Conservation (phyloP, 2,797 vertebrate species). For the Eutrigla gurnardus region DNA sequence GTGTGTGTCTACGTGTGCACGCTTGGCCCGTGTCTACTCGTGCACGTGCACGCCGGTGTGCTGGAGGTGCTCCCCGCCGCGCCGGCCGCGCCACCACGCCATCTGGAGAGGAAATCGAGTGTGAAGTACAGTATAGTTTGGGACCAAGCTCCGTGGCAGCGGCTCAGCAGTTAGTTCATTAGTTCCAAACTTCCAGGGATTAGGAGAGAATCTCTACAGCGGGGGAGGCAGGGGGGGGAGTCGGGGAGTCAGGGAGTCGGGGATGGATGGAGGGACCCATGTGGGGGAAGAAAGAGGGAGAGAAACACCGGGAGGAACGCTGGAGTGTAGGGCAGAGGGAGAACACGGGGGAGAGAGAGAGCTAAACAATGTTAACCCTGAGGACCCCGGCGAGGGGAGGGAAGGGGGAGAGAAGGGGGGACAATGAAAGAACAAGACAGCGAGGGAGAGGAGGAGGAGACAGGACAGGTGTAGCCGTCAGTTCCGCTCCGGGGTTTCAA, state of each 20-base stretch:
- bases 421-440: slow-evolving; percentile 72
- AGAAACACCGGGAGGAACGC: slow-evolving; percentile 73
- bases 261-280: slow-evolving; percentile 74
- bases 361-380: slow-evolving; percentile 83
- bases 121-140: slow-evolving; percentile 99
- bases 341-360: slow-evolving; percentile 80
- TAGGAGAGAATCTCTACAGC: slow-evolving; percentile 91
- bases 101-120: slow-evolving; percentile 99
- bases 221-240: slow-evolving; percentile 86
- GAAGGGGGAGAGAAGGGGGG: slow-evolving; percentile 61
- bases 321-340: slow-evolving; percentile 74
- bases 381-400: slow-evolving; percentile 68
- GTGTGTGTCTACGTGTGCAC: slow-evolving; percentile 15
- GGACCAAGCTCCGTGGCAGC: slow-evolving; percentile 96
- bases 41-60: slow-evolving; percentile 69
- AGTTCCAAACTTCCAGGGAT: slow-evolving; percentile 99
- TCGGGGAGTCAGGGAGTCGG: slow-evolving; percentile 82
- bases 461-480: slow-evolving; percentile 86
- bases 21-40: slow-evolving; percentile 36
- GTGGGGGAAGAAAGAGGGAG: slow-evolving; percentile 74
- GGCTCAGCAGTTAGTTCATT: slow-evolving; percentile 99
- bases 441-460: slow-evolving; percentile 70
- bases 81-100: slow-evolving; percentile 92
- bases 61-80: slow-evolving; percentile 93
- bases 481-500: slow-evolving; percentile 81